Percentiles rank a stretch among this genome's conserved stretches.
phyloP scores from a whole-genome alignment of 2,113 vertebrate species.

The Actenoides lindsayi region DNA sequence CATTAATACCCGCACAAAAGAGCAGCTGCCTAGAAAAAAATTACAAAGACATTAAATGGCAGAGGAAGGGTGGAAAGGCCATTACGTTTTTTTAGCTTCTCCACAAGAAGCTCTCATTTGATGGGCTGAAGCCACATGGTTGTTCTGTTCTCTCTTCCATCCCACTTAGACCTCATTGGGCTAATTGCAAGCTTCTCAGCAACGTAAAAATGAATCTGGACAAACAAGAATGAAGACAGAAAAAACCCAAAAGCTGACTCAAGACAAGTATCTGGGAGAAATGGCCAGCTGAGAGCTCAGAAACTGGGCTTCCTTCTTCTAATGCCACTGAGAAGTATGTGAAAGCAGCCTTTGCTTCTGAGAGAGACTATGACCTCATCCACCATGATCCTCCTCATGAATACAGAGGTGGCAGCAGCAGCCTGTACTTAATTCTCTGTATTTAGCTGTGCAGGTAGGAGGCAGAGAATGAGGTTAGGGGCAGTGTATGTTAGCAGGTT shows the following conservation, averaged over 20 bases:
- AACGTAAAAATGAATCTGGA: background rate
- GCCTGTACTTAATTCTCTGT: background rate
- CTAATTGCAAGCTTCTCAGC: background rate
- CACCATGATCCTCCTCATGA: background rate
- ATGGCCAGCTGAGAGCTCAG: background rate
- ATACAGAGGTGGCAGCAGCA: accelerated
- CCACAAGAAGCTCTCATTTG: background rate
- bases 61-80: background rate
- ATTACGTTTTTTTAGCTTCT: background rate
- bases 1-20: background rate
- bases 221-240: background rate
- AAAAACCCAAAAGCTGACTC: background rate
- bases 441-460: background rate
- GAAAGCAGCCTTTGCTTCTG: background rate
- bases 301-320: background rate
- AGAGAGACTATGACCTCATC: background rate
- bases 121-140: background rate
- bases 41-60: background rate
- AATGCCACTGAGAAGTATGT: background rate
- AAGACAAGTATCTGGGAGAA: background rate
- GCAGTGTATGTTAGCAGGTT: background rate
- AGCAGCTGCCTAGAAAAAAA: background rate
- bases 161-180: background rate
- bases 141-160: background rate
- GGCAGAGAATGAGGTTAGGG: background rate